Percentiles rank a stretch among this genome's conserved stretches.
phyloP scores from a whole-genome alignment of 2,888 invertebrate genomes.

The Ochropleura leucogaster region DNA sequence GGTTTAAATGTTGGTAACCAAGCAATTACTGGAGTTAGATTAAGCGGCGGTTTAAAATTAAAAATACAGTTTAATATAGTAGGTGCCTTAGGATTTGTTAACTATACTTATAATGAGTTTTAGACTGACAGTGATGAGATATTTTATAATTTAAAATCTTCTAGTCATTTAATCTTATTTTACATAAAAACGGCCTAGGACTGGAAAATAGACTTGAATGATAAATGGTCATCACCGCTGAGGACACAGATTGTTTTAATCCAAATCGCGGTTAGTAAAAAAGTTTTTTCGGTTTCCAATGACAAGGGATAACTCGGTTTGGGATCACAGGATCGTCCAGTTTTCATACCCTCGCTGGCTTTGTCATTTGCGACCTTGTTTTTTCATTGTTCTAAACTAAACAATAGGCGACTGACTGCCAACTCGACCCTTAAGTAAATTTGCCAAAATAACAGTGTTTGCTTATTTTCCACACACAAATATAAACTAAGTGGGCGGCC shows the following conservation, averaged over 20 bases:
- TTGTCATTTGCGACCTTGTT: conserved; percentile 77
- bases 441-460: conserved; percentile 77
- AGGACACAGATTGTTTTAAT: conserved; percentile 44
- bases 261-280: conserved; percentile 57
- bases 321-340: conserved; percentile 70
- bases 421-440: conserved; percentile 77
- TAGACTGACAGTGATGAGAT: not conserved
- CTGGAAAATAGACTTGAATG: conserved; percentile 15
- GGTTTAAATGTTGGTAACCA: conserved; percentile 24
- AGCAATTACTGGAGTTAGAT: conserved; percentile 26
- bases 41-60: not conserved
- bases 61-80: not conserved
- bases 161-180: conserved; percentile 1
- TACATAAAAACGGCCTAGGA: not conserved
- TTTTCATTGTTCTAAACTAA: conserved; percentile 78
- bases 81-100: not conserved
- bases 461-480: conserved; percentile 75
- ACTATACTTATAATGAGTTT: not conserved
- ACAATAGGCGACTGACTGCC: conserved; percentile 72
- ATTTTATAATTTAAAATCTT: conserved; percentile 19
- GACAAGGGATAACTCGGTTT: conserved; percentile 68
- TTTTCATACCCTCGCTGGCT: conserved; percentile 74
- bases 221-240: conserved; percentile 32
- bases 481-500: conserved; percentile 68
- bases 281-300: conserved; percentile 64